These are phyloP conservation scores for Diadophis punctatus DNA, from an alignment of 2,113 vertebrate genomes.

Conservation along the genomic window DNA sequence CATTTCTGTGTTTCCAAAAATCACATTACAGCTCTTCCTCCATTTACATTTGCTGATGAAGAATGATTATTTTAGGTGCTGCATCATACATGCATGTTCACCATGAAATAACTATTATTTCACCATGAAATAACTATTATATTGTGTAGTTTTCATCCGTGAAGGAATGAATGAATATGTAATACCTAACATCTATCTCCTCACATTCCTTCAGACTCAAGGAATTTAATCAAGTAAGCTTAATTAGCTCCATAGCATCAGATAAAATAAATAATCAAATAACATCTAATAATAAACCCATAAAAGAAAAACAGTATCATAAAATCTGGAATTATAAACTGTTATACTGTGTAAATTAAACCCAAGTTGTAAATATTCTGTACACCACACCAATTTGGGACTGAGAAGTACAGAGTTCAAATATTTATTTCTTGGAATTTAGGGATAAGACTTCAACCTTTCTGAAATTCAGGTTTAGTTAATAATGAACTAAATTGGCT, in stretches of 20 bases:
- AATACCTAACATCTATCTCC: neutral
- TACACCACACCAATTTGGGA: too few relatives aligned
- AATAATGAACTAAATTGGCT: neutral
- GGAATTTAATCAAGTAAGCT: neutral
- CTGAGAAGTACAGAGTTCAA: too few relatives aligned
- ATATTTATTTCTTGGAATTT: neutral
- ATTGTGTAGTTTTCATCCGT: too few relatives aligned
- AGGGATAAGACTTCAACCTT: neutral
- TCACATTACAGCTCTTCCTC: neutral
- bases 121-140: neutral
- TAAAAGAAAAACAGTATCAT: neutral
- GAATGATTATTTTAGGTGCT: neutral
- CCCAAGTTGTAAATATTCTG: too few relatives aligned
- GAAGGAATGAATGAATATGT: neutral
- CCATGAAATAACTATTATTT: neutral
- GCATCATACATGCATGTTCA: neutral
- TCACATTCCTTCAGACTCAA: neutral
- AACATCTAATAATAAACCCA: neutral
- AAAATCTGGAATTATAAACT: neutral
- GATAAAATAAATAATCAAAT: neutral
- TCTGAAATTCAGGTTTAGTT: neutral
- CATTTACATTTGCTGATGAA: neutral
- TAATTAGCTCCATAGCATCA: neutral
- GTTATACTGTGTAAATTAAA: neutral
- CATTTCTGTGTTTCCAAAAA: neutral